Evolutionary conservation across 1,140 invertebrate genomes (phyloP).

Genomic region (Linepithema humile): DNA sequence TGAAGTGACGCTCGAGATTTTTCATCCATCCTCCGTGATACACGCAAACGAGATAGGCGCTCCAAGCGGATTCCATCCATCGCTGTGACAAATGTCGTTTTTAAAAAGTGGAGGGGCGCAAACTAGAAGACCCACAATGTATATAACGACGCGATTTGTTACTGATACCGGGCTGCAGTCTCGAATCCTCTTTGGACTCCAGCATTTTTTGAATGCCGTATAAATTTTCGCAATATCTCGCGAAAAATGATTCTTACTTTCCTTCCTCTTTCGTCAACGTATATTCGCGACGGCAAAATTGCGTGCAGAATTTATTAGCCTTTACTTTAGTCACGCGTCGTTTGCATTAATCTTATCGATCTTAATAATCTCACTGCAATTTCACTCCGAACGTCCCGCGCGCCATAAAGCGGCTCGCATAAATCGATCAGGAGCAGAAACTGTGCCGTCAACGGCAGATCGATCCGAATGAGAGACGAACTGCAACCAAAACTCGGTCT

Average conservation of each 20-base stretch:
- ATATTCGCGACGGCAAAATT: not conserved
- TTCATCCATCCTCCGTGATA: not conserved
- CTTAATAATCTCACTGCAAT: no score
- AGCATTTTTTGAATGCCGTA: not conserved
- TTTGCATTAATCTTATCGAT: no score
- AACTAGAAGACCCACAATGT: not conserved
- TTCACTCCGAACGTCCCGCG: not conserved
- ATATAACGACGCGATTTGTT: not conserved
- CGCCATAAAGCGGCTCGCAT: not conserved
- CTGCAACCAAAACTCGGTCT: constrained; percentile 11
- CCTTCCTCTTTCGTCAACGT: not conserved
- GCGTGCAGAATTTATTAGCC: not conserved
- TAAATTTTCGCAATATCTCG: not conserved
- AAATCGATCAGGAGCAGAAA: not conserved
- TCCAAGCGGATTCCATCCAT: constrained; percentile 29
- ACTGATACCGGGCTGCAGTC: not conserved
- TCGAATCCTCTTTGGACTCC: not conserved
- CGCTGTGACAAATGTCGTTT: constrained; percentile 57
- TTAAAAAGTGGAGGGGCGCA: not conserved
- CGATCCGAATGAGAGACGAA: not conserved
- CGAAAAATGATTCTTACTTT: not conserved
- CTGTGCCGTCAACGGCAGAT: not conserved
- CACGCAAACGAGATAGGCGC: constrained; percentile 24
- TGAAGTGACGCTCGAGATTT: constrained; percentile 8
- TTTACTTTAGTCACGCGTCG: no score